These are phyloP conservation scores for Drosophila azteca DNA, from an alignment of 1,140 invertebrate species.

Conservation along the genomic window DNA sequence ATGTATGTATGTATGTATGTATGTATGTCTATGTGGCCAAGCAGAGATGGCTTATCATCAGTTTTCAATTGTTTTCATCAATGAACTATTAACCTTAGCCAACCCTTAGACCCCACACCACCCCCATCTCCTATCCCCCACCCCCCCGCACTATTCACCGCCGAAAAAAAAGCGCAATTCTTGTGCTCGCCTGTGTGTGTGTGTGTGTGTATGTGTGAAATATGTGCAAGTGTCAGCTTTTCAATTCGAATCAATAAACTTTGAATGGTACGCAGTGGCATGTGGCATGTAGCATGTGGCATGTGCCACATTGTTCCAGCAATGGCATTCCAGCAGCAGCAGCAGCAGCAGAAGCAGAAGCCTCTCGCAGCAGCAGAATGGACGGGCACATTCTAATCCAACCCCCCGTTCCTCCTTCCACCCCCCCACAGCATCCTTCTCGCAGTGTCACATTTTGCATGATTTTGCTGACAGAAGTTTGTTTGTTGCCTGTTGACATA, in stretches of 20 bases:
- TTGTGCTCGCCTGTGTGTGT: too few species aligned
- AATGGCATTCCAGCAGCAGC: too few species aligned
- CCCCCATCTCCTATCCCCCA: background rate
- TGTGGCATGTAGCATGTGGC: background rate
- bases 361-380: too few species aligned
- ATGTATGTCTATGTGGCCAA: too few species aligned
- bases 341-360: too few species aligned
- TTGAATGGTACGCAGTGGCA: conserved; percentile 55
- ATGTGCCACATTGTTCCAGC: conserved; percentile 32
- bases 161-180: conserved; percentile 35
- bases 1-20: too few species aligned
- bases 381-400: too few species aligned
- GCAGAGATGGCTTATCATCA: background rate
- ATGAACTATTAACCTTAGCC: conserved; percentile 26
- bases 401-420: background rate
- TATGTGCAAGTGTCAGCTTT: conserved; percentile 56
- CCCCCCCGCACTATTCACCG: background rate
- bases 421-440: background rate
- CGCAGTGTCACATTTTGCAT: conserved; percentile 67
- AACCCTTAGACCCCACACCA: background rate
- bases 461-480: conserved; percentile 73
- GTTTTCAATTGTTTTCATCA: conserved; percentile 17
- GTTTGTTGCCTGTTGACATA: conserved; percentile 50
- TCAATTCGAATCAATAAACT: conserved; percentile 61
- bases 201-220: conserved; percentile 1